Conservation (phyloP, 2,113 vertebrate species). For the Dicaeum eximium region DNA sequence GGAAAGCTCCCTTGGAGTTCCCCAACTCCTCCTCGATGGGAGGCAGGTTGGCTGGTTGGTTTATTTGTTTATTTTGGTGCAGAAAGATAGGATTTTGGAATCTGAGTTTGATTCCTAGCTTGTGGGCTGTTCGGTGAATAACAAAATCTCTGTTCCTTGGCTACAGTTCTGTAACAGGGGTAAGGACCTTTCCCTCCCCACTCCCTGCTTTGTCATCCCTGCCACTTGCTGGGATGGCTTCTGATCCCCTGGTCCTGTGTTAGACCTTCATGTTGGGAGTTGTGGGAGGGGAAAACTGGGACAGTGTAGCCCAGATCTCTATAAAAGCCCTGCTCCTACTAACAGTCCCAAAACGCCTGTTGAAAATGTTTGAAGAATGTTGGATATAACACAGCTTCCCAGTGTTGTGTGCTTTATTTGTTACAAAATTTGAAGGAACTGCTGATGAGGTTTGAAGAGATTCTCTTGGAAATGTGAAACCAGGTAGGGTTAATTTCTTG, state of each 20-base stretch:
- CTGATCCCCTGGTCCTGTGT: rapidly evolving
- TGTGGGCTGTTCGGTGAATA: neutral
- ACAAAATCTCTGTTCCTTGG: neutral
- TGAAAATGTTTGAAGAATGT: neutral
- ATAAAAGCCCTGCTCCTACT: neutral
- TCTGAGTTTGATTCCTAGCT: neutral
- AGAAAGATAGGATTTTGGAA: neutral
- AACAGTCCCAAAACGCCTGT: neutral
- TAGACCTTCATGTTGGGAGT: neutral
- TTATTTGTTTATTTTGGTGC: neutral
- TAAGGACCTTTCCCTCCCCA: rapidly evolving
- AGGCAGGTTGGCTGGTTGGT: neutral
- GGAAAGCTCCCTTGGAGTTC: neutral
- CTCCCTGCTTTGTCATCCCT: neutral
- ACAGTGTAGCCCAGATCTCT: neutral
- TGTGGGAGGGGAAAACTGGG: neutral
- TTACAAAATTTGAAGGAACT: neutral
- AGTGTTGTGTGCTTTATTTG: neutral
- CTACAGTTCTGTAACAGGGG: rapidly evolving
- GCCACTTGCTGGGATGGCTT: neutral
- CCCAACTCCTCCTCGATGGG: neutral
- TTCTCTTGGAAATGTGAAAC: neutral
- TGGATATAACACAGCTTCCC: neutral
- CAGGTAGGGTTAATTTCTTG: neutral
- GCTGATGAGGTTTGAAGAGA: neutral